Conservation (phyloP, 1,140 invertebrate genomes). For the Drosophila busckii region DNA sequence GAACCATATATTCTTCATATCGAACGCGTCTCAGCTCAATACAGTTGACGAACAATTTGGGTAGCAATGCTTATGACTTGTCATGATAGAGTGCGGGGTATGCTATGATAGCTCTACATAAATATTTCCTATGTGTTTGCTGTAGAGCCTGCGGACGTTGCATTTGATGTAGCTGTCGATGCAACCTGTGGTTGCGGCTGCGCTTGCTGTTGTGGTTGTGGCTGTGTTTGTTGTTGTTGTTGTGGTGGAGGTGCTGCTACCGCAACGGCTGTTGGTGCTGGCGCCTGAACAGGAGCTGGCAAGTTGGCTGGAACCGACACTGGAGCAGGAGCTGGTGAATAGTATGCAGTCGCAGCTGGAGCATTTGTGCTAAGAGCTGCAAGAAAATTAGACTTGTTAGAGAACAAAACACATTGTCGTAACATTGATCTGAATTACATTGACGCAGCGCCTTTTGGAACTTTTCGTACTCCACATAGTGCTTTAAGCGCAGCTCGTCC, state of each 20-base stretch:
- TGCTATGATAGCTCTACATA: slow-evolving; percentile 22
- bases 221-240: too few species aligned
- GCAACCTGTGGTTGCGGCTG: too few species aligned
- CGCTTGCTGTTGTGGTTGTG: too few species aligned
- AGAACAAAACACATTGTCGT: background rate
- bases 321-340: slow-evolving; percentile 59
- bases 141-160: slow-evolving; percentile 44
- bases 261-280: slow-evolving; percentile 40
- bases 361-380: slow-evolving; percentile 71
- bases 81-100: slow-evolving; percentile 48
- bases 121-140: slow-evolving; percentile 48
- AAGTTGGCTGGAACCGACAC: slow-evolving; percentile 59
- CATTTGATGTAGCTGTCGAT: slow-evolving; percentile 44
- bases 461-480: slow-evolving; percentile 78
- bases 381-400: slow-evolving; percentile 10
- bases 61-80: slow-evolving; percentile 53
- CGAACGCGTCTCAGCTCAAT: slow-evolving; percentile 35
- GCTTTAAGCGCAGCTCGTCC: slow-evolving; percentile 75
- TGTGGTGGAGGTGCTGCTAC: slow-evolving; percentile 16
- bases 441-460: slow-evolving; percentile 75
- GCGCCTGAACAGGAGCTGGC: too few species aligned
- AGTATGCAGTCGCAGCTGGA: slow-evolving; percentile 56
- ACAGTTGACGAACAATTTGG: slow-evolving; percentile 50
- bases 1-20: slow-evolving; percentile 33
- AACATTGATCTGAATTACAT: slow-evolving; percentile 38